These are phyloP conservation scores for Rhegmatorhina hoffmannsi DNA, from an alignment of 2,113 vertebrate genomes.

Conservation along the genomic window DNA sequence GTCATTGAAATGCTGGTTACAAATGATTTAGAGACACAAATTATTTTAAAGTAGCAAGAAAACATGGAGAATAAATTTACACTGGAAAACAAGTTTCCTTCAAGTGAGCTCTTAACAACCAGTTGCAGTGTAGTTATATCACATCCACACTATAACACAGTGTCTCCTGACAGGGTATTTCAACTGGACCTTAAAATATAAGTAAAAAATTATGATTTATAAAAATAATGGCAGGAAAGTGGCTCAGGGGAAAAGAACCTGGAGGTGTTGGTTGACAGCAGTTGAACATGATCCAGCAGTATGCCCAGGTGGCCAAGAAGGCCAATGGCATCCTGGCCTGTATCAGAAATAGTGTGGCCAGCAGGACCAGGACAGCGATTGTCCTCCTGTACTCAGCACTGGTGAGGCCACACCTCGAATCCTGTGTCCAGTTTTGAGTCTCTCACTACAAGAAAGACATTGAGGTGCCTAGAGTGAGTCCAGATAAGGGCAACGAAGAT, in stretches of 20 bases:
- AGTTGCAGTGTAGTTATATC: background rate
- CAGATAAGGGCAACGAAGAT: fast-evolving
- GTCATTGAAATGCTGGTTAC: background rate
- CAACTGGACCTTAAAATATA: background rate
- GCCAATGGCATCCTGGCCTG: background rate
- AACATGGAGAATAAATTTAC: background rate
- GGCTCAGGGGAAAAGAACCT: background rate
- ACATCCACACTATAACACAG: background rate
- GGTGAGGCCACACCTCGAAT: fast-evolving
- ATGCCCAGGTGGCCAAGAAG: background rate
- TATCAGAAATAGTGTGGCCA: fast-evolving
- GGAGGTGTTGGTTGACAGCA: background rate
- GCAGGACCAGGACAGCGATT: background rate
- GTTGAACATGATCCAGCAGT: background rate
- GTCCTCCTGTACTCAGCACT: fast-evolving
- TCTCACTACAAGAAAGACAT: background rate
- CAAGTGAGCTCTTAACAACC: background rate
- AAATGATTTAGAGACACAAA: background rate
- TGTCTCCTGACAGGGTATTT: background rate
- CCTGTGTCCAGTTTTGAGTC: fast-evolving
- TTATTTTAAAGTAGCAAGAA: background rate
- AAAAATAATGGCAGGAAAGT: background rate
- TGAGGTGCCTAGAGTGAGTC: fast-evolving
- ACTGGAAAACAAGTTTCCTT: background rate
- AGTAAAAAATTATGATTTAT: background rate